phyloP scores from a whole-genome alignment of 1,140 invertebrate genomes.

The Atta colombica region DNA sequence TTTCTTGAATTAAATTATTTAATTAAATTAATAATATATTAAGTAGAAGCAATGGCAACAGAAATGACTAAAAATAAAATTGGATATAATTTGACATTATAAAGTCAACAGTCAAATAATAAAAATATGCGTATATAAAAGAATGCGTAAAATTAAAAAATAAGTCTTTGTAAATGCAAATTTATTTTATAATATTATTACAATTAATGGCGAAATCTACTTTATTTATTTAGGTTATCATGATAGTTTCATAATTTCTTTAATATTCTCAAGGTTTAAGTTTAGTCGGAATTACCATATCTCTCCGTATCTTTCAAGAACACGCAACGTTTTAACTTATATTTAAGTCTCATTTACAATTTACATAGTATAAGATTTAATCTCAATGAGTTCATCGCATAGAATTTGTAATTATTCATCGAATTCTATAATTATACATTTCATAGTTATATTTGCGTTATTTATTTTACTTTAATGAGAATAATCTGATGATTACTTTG shows the following conservation, averaged over 20 bases:
- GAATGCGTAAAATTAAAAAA: neutral
- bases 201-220: neutral
- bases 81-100: no score
- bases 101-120: neutral
- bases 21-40: no score
- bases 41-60: no score
- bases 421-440: slow-evolving; percentile 10
- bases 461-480: slow-evolving; percentile 22
- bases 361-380: slow-evolving; percentile 42
- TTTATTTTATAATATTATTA: neutral
- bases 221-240: slow-evolving; percentile 25
- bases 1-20: no score
- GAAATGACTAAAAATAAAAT: no score
- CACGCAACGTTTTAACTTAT: slow-evolving; percentile 32
- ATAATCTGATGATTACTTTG: slow-evolving; percentile 16
- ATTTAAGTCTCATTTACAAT: slow-evolving; percentile 33
- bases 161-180: neutral
- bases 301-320: neutral
- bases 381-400: slow-evolving; percentile 8
- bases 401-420: slow-evolving; percentile 43
- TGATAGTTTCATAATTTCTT: slow-evolving; percentile 1
- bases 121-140: neutral
- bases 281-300: slow-evolving; percentile 42
- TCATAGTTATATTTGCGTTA: neutral
- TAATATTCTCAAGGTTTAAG: slow-evolving; percentile 2